Evolutionary conservation across 37 sponge, comb jelly and placozoan species (phyloP).

Genomic region (Cliona cf. orientalis): DNA sequence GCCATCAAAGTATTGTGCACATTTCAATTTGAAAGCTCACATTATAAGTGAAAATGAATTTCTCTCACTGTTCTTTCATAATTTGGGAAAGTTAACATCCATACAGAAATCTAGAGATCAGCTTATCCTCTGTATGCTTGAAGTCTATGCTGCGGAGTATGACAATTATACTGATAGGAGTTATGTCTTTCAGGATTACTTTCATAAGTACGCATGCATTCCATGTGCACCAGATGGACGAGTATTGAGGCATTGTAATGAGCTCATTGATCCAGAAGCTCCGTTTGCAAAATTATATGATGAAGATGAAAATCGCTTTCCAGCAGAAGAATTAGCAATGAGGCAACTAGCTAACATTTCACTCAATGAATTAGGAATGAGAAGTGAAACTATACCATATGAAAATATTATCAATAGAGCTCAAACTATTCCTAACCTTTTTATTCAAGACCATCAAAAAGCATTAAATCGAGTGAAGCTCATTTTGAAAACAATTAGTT

Average conservation of each 20-base stretch:
- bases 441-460: background rate
- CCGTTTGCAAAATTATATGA: conserved; percentile 42
- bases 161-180: background rate
- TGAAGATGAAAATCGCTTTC: conserved; percentile 35
- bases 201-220: conserved; percentile 30
- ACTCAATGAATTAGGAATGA: conserved; percentile 36
- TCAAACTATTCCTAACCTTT: conserved; percentile 8
- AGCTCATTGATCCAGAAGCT: conserved; percentile 34
- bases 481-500: background rate
- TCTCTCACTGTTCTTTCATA: conserved; percentile 11
- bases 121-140: conserved; percentile 20
- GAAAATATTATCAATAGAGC: conserved; percentile 32
- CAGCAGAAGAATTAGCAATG: background rate
- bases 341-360: conserved; percentile 4
- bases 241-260: conserved; percentile 3
- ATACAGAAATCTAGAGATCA: conserved; percentile 20
- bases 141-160: conserved; percentile 11
- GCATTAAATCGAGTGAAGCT: conserved; percentile 40
- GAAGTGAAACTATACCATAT: conserved; percentile 19
- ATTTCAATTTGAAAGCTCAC: background rate
- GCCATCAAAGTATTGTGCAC: conserved; percentile 7
- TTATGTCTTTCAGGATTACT: background rate
- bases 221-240: conserved; percentile 68
- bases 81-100: background rate
- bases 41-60: conserved; percentile 18